phyloP scores from a whole-genome alignment of 2,888 invertebrate genomes.

The Maniola hyperantus region DNA sequence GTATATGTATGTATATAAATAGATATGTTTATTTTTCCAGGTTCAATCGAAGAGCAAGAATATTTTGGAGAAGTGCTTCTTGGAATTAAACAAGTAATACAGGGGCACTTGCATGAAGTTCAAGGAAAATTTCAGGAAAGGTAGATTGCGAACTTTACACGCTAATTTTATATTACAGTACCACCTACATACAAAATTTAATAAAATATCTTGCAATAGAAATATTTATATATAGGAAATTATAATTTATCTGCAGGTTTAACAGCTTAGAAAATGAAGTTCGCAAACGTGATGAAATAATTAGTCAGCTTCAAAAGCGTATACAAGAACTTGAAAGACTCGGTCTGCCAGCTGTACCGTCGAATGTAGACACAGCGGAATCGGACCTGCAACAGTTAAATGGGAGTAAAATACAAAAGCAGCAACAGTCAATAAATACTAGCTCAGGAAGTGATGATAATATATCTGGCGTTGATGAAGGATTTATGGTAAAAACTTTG shows the following conservation, averaged over 20 bases:
- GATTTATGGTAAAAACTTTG: constrained; percentile 68
- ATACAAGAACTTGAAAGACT: constrained; percentile 85
- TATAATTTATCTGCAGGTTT: constrained; percentile 72
- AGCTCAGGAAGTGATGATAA: constrained; percentile 76
- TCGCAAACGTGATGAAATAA: constrained; percentile 90
- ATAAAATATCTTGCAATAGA: neutral
- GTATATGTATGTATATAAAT: constrained; percentile 8
- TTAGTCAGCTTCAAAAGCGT: constrained; percentile 88
- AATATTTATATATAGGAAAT: neutral
- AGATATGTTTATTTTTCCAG: constrained; percentile 59
- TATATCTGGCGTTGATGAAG: constrained; percentile 70
- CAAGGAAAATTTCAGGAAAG: constrained; percentile 87
- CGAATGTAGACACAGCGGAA: constrained; percentile 8
- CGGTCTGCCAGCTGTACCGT: constrained; percentile 52
- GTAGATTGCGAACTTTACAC: constrained; percentile 46
- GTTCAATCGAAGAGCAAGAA: constrained; percentile 88
- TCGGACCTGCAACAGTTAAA: constrained; percentile 32
- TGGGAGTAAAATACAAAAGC: constrained; percentile 41
- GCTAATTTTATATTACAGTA: neutral
- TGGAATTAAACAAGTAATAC: constrained; percentile 92
- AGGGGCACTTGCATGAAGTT: constrained; percentile 87
- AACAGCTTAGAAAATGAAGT: constrained; percentile 91
- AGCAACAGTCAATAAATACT: constrained; percentile 54
- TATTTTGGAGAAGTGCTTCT: constrained; percentile 90
- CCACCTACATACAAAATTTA: neutral